Evolutionary conservation across 2,888 invertebrate genomes (phyloP), one percentile per base, ranked within the genome.

Genomic region (Drosophila pseudotalamancana): DNA sequence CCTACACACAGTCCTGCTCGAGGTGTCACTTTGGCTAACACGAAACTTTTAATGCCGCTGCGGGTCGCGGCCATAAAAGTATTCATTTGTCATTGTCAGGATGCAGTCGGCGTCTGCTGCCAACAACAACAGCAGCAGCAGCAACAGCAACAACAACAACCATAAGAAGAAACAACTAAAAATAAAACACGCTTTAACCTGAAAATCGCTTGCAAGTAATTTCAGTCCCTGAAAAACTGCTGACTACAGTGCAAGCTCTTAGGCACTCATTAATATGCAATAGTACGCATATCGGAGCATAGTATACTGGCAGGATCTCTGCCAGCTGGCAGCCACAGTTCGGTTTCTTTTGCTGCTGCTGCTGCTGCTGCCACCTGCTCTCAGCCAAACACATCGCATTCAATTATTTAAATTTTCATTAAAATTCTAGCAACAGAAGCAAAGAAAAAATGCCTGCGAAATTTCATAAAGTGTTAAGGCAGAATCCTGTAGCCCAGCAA

Each of bases 71-170:
- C 84, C 81, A 74, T 80, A 78, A 84, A 79, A 88, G 74, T 77
- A 78, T 87, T 81, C 88, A 87, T 87, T 89, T 88, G 87, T 87
- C 87, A 87, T 85, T 82, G 85, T 89, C 88, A 89, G 81, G 56
- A 72, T 71, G 72, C 72, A 72, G 76, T 39, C 56, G 48, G 66
- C 56, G 71, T 60, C 75, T 72, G 64, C 63, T 80, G 27, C 37
- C 27, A 19, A 19, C 49, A 27, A 27, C 37, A 69, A 67, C 16
- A 39, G 27, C 4, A 19, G n/a, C 61, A 57, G 5, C 39, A 39
- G 25, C 31, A 6, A 12, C 18, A 9, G 3, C 34, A 56, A 16
- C 19, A 25, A 32, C 18, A 9, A 19, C 8, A 11, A 3, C n/a
- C n/a, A 37, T 16, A 21, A 1, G 6, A 27, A 37, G 4, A 12